phyloP scores from a whole-genome alignment of 92 coral and sea anemone genomes.

The Blastomussa wellsi region DNA sequence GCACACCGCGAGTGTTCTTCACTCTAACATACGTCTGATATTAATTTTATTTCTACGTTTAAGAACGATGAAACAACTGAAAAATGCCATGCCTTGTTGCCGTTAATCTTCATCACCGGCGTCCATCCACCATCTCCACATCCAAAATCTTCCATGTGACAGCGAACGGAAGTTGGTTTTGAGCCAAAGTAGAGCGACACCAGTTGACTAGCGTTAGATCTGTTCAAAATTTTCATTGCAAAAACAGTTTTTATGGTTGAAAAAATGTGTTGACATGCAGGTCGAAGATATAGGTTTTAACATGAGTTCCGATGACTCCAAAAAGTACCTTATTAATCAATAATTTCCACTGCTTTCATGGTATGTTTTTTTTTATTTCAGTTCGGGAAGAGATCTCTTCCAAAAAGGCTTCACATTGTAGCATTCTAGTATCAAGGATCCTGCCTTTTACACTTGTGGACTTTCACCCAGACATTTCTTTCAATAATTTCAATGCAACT shows the following conservation, averaged over 20 bases:
- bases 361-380: too few species aligned
- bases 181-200: background rate
- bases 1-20: background rate
- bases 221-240: background rate
- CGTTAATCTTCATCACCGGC: slow-evolving; percentile 14
- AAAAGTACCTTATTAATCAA: too few species aligned
- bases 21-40: background rate
- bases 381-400: too few species aligned
- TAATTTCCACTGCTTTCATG: too few species aligned
- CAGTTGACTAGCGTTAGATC: background rate
- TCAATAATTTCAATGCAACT: too few species aligned
- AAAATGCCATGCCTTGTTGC: background rate
- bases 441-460: too few species aligned
- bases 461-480: too few species aligned
- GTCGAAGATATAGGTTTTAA: too few species aligned
- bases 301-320: too few species aligned
- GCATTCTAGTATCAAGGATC: too few species aligned
- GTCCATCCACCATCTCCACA: slow-evolving; percentile 20
- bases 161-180: background rate
- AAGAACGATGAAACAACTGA: background rate
- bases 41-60: background rate
- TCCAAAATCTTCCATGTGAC: slow-evolving; percentile 16
- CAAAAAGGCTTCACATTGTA: too few species aligned
- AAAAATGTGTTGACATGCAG: too few species aligned
- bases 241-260: background rate